Base-by-base conservation (phyloP, 2,888 invertebrate genomes). In the Caenorhabditis sp. region DNA sequence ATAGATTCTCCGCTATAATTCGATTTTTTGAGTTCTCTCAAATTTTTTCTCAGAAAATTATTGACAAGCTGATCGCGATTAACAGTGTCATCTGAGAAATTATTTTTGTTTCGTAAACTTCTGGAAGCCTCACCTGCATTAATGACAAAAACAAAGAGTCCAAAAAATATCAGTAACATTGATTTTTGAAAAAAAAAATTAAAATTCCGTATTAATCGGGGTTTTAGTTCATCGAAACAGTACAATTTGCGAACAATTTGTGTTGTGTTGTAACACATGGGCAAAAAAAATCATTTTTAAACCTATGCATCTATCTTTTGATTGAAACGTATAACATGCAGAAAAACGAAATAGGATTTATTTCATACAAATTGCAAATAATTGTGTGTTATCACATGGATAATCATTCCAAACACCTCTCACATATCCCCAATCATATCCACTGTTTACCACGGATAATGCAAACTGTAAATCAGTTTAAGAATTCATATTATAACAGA, bases 391-490 rank as follows among this genome's bases (percentile, higher is more conserved):
- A 5, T 21, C 31, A 27, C 64, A 64, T 20, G 58, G 58, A 36
- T 50, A 36, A 27, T 57, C 52, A 21, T 27, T 36, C 64, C 64
- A 64, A n/a, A 64, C 58, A 26, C 64, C 64, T 7, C 64, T 25
- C 8, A 43, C 36, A 31, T 50, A 57, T 14, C 50, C 57, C 14
- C 25, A 31, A 21, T 21, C 25, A 4, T 20, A 26, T 2, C 56
- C 56, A 52, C n/a, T 52, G 25, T 49, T 49, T 23, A 52, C 54
- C 14, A 59, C 10, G 1, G 65, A 65, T 17, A 59, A 12, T 23
- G 52, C n/a, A 21, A 58, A 64, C 59, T 57, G 64, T 12, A 57
- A 64, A 12, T 23, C 21, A 21, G 21, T 23, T 23, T 8, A 52
- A 52, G 21, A 52, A 17, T 14, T 50, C 14, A 50, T n/a, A 17